A percentile compares a stretch with the other conserved stretches of the same genome.
phyloP scores from a whole-genome alignment of 2,113 vertebrate species.

The Camelus bactrianus region DNA sequence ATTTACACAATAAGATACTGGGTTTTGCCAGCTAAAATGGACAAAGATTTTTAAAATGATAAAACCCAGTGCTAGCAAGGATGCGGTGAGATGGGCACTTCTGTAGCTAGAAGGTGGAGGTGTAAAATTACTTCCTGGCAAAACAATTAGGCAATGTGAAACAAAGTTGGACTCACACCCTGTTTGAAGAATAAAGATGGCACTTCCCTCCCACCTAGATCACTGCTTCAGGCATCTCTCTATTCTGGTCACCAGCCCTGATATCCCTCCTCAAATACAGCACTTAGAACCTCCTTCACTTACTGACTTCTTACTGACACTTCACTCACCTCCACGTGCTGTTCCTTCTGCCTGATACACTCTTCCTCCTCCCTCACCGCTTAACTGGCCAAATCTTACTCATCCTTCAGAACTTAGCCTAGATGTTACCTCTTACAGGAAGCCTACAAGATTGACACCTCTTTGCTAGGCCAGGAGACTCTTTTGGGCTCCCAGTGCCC shows the following conservation, averaged over 20 bases:
- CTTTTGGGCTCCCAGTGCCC: not conserved
- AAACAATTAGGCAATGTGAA: not conserved
- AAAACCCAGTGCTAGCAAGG: not conserved
- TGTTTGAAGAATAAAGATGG: not conserved
- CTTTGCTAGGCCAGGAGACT: not conserved
- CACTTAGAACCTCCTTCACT: not conserved
- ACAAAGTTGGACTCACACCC: not conserved
- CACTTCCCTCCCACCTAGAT: not conserved
- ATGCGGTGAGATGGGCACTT: slow-evolving; percentile 20
- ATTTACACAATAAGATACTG: not conserved
- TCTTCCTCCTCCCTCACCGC: not conserved
- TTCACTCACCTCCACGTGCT: not conserved
- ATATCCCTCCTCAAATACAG: not conserved
- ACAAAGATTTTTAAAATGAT: not conserved
- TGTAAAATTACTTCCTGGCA: slow-evolving; percentile 31
- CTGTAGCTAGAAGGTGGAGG: not conserved
- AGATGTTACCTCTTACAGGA: not conserved
- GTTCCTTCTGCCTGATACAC: not conserved
- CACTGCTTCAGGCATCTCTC: not conserved
- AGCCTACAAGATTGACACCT: not conserved
- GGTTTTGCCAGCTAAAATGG: not conserved
- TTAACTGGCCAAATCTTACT: not conserved
- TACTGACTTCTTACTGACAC: not conserved
- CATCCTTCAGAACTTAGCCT: not conserved
- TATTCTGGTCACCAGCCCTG: not conserved